These are phyloP conservation scores for Cuculus canorus DNA, from an alignment of 2,797 vertebrate species.

Conservation along the genomic window DNA sequence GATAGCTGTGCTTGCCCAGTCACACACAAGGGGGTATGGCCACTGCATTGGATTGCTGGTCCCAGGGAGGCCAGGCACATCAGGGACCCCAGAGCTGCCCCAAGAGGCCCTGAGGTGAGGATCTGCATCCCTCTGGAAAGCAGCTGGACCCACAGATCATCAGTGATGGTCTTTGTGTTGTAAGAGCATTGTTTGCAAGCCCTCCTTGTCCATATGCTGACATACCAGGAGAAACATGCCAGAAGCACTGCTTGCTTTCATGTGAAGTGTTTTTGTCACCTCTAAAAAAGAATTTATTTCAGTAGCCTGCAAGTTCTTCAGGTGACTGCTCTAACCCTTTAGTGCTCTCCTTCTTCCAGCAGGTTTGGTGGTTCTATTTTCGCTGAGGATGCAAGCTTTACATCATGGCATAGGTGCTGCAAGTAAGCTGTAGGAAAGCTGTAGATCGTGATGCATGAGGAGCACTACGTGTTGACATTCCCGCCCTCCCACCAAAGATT, in stretches of 20 bases:
- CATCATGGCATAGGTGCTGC: not conserved
- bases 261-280: not conserved
- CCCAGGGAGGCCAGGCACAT: accelerated
- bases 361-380: not conserved
- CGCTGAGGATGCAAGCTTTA: not conserved
- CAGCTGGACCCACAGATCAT: not conserved
- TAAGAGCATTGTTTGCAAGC: not conserved
- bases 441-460: not conserved
- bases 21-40: accelerated
- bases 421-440: not conserved
- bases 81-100: not conserved
- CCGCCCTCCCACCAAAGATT: accelerated
- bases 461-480: not conserved
- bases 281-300: not conserved
- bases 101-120: accelerated
- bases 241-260: not conserved
- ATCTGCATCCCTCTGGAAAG: not conserved
- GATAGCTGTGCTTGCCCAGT: not conserved
- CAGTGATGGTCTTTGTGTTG: accelerated
- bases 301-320: not conserved
- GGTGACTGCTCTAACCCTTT: not conserved
- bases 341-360: not conserved
- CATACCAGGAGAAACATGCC: not conserved
- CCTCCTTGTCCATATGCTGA: not conserved
- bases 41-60: not conserved